Conservation (phyloP, 1,140 invertebrate species). For the Drosophila micromelanica region DNA sequence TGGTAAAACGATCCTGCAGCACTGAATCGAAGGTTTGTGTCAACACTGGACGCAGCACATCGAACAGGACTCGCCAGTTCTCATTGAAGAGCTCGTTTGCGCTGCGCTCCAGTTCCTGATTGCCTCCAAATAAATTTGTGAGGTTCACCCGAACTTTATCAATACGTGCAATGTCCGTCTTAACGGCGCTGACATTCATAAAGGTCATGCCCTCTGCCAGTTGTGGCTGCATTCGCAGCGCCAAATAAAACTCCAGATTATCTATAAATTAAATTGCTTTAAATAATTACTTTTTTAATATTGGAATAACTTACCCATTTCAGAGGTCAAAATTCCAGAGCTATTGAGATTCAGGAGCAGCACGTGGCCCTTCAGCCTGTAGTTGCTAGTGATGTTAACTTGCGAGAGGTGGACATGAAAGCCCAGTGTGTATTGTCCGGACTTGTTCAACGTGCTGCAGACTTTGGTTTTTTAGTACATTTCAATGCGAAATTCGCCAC, state of each 20-base stretch:
- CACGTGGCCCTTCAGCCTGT: slow-evolving; percentile 33
- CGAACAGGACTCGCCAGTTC: slow-evolving; percentile 70
- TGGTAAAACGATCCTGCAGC: slow-evolving; percentile 38
- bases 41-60: slow-evolving; percentile 52
- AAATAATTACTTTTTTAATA: not conserved
- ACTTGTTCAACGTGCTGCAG: slow-evolving; percentile 17
- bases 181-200: slow-evolving; percentile 37
- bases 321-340: slow-evolving; percentile 19
- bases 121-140: slow-evolving; percentile 56
- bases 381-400: slow-evolving; percentile 29
- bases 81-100: slow-evolving; percentile 69
- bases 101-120: slow-evolving; percentile 69
- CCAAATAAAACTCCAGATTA: slow-evolving; percentile 41
- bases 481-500: not conserved
- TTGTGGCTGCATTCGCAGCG: slow-evolving; percentile 26
- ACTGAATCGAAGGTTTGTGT: slow-evolving; percentile 45
- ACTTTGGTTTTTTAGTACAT: not conserved
- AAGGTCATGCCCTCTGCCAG: slow-evolving; percentile 17
- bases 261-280: slow-evolving; percentile 16
- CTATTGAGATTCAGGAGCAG: slow-evolving; percentile 40
- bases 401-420: slow-evolving; percentile 38
- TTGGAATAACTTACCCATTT: slow-evolving; percentile 18
- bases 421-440: slow-evolving; percentile 29
- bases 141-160: slow-evolving; percentile 42
- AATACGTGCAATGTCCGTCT: slow-evolving; percentile 35